Conservation (phyloP, 2,797 vertebrate species). For the Gorsachius magnificus region DNA sequence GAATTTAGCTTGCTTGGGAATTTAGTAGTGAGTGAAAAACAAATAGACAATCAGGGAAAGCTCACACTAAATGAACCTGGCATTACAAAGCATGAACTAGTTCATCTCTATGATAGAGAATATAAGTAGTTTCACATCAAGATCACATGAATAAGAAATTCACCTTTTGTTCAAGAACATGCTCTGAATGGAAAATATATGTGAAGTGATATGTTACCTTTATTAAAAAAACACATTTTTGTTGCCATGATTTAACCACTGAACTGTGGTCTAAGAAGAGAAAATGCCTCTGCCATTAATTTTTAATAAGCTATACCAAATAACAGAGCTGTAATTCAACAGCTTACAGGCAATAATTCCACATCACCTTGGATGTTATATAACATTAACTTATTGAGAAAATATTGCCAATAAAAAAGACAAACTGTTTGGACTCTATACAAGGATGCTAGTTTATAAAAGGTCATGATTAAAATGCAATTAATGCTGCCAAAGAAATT, state of each 20-base stretch:
- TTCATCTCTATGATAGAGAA: background rate
- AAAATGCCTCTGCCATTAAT: background rate
- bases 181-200: conserved; percentile 2
- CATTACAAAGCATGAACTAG: background rate
- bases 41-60: background rate
- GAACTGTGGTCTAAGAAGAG: background rate
- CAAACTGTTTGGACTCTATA: background rate
- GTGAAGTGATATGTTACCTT: background rate
- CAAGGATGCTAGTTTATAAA: background rate
- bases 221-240: background rate
- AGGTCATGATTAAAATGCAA: background rate
- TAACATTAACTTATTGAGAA: background rate
- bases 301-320: conserved; percentile 3
- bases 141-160: conserved; percentile 46
- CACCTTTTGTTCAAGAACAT: background rate
- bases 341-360: background rate
- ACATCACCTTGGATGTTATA: background rate
- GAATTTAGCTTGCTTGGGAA: background rate
- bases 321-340: background rate
- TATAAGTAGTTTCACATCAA: background rate
- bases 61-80: background rate
- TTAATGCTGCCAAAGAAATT: background rate
- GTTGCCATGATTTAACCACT: background rate
- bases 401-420: background rate
- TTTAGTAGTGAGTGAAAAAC: background rate